Percentiles rank a stretch among this genome's conserved stretches.
Conservation (phyloP, 2,113 vertebrate species). For the Dipodomys spectabilis region DNA sequence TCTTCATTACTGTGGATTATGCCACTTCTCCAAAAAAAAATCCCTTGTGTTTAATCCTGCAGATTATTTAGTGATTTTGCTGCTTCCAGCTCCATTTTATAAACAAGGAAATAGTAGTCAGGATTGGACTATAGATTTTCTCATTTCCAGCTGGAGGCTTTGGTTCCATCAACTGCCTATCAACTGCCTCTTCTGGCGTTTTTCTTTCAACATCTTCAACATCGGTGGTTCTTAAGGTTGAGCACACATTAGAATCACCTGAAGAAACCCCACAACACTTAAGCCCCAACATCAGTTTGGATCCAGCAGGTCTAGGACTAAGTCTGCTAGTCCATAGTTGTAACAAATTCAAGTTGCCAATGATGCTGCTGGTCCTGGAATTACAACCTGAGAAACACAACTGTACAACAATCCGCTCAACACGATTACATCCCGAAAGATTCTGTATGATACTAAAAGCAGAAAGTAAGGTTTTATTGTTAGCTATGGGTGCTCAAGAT, state of each 20-base stretch:
- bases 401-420: neutral
- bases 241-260: neutral
- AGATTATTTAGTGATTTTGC: neutral
- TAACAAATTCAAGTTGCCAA: neutral
- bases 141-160: neutral
- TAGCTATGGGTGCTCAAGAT: neutral
- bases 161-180: neutral
- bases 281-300: neutral
- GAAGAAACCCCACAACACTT: neutral
- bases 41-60: neutral
- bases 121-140: neutral
- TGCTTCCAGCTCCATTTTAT: slow-evolving; percentile 3
- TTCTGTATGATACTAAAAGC: neutral
- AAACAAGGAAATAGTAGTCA: neutral
- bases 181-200: neutral
- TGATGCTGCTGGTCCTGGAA: neutral
- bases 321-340: neutral
- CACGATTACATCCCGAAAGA: neutral
- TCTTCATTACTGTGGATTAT: neutral
- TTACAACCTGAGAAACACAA: neutral
- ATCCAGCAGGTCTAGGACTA: neutral
- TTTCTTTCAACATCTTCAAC: neutral
- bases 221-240: slow-evolving; percentile 33
- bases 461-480: slow-evolving; percentile 6
- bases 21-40: neutral